Base-by-base conservation (phyloP, 2,888 invertebrate species). In the Rhingia campestris region DNA sequence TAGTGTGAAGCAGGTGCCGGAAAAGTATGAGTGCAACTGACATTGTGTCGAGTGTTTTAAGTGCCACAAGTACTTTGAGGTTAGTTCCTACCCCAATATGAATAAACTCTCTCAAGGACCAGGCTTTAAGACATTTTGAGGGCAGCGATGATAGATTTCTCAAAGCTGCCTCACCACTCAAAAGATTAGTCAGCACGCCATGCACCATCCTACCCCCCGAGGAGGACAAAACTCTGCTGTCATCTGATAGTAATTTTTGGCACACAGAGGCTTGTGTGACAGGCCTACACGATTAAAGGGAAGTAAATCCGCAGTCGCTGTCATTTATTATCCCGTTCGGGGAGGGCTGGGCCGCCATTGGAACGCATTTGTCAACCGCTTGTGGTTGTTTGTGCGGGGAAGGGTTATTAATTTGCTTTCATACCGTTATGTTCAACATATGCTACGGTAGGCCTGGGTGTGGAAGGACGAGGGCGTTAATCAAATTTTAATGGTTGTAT, bases 401-500 rank as follows among this genome's bases (percentile, higher is more conserved):
- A 5, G 4, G 61, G 54, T 74, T 74, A 80, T 80, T 67, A 74
- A 74, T 63, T 56, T 56, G 49, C 49, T 14, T 51, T 51, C 64
- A 58, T 70, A 81, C 70, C 63, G 43, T 74, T 67, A 63, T 56
- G 59, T 54, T 58, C 32, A 47, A 61, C 70, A 72, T 63, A 81
- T 77, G 72, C 56, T 54, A 14, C 3, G 39, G 53, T 49, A 39
- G 69, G 54, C 69, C 35, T 64, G 41, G 49, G 41, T 41, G 59
- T 49, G 39, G 61, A 32, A 35, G 70, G 58, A 66, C 56, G 61
- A 33, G 43, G 67, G 61, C 73, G 77, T 82, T 82, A 82, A 82
- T 82, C 82, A 82, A 82, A 82, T 82, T 77, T 77, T 82, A 82
- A 82, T 82, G 72, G 73, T 63, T 82, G 77, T 82, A 82, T 82